A percentile compares a stretch with the other conserved stretches of the same genome.
Conservation (phyloP, 2,888 invertebrate genomes). For the Lithophane socia region DNA sequence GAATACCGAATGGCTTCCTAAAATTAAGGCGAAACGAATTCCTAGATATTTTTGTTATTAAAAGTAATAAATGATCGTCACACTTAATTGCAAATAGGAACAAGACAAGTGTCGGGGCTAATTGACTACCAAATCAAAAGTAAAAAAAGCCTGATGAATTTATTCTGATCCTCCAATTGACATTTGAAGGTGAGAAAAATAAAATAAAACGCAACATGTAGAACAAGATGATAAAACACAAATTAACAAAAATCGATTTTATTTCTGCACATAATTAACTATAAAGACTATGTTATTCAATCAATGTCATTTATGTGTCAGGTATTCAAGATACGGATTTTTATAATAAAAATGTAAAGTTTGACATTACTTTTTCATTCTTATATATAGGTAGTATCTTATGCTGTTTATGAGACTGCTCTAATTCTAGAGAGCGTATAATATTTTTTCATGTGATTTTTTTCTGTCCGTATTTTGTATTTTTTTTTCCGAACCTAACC, state of each 20-base stretch:
- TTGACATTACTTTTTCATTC: neutral
- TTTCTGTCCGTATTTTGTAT: no score
- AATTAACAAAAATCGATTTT: slow-evolving; percentile 58
- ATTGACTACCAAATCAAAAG: slow-evolving; percentile 36
- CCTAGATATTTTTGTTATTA: slow-evolving; percentile 21
- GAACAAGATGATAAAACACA: slow-evolving; percentile 57
- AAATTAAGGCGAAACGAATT: slow-evolving; percentile 22
- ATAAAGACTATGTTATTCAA: slow-evolving; percentile 51
- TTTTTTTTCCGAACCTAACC: neutral
- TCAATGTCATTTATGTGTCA: slow-evolving; percentile 47
- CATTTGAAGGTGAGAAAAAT: slow-evolving; percentile 55
- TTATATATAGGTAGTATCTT: neutral
- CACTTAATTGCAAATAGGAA: slow-evolving; percentile 36
- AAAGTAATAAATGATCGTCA: slow-evolving; percentile 34
- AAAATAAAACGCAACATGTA: slow-evolving; percentile 44
- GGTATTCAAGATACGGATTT: slow-evolving; percentile 2
- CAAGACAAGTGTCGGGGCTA: slow-evolving; percentile 40
- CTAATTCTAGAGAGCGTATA: neutral
- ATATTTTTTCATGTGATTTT: no score
- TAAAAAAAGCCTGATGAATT: slow-evolving; percentile 27
- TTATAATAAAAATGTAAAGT: slow-evolving; percentile 20
- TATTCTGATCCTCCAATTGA: slow-evolving; percentile 34
- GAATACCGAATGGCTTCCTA: neutral
- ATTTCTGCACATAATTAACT: slow-evolving; percentile 48
- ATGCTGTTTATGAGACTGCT: neutral